phyloP scores from a whole-genome alignment of 37 sponge, comb jelly and placozoan species.

The Halisarca cf. caerulea region DNA sequence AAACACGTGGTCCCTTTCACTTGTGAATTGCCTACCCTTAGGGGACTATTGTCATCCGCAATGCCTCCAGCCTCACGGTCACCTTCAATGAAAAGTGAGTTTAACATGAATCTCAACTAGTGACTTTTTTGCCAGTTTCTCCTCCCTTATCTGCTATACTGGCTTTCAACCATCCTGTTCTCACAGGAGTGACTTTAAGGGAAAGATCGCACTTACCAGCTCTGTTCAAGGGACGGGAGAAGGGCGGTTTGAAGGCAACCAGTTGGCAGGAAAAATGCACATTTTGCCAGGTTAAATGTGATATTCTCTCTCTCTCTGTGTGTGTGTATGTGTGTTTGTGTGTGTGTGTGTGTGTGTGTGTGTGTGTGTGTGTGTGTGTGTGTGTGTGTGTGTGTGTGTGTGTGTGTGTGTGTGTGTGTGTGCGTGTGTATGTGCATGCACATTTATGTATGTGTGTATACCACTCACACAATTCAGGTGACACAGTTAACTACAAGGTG shows the following conservation, averaged over 20 bases:
- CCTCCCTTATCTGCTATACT: no score
- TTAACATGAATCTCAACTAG: no score
- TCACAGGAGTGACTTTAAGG: neutral
- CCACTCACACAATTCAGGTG: constrained; percentile 35
- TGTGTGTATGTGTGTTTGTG: no score
- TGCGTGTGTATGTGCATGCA: no score
- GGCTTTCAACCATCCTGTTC: neutral
- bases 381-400: no score
- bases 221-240: neutral
- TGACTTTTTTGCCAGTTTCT: no score
- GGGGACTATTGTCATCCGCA: constrained; percentile 17
- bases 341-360: no score
- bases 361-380: no score
- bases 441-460: no score
- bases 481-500: constrained; percentile 63
- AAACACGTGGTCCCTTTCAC: no score
- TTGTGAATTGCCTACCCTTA: neutral
- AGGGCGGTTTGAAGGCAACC: neutral
- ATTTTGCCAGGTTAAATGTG: constrained; percentile 16
- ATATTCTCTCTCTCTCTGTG: neutral
- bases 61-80: constrained; percentile 55
- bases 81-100: constrained; percentile 58
- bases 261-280: constrained; percentile 19
- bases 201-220: neutral
- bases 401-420: no score